Evolutionary conservation across 2,888 invertebrate genomes (phyloP).

Genomic region (Drosophila ezoana): DNA sequence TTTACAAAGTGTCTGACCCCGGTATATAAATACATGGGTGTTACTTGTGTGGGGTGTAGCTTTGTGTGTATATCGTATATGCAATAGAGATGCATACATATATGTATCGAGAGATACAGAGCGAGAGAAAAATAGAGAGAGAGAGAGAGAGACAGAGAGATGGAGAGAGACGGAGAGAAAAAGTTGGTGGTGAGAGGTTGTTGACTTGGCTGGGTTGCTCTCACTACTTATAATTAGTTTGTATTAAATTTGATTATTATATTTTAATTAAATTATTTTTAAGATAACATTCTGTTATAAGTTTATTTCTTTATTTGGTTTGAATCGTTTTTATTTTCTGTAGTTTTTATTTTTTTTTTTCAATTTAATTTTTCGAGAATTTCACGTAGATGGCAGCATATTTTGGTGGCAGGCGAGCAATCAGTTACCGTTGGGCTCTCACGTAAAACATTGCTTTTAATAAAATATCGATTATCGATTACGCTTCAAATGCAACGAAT

Average conservation of each 20-base stretch:
- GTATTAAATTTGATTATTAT: slow-evolving; percentile 72
- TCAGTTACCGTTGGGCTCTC: slow-evolving; percentile 45
- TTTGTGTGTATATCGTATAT: slow-evolving; percentile 26
- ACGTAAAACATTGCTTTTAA: slow-evolving; percentile 58
- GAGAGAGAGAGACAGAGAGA: slow-evolving; percentile 18
- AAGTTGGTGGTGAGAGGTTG: slow-evolving; percentile 21
- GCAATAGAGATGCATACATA: slow-evolving; percentile 27
- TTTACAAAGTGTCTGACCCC: slow-evolving; percentile 57
- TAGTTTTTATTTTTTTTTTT: slow-evolving; percentile 7
- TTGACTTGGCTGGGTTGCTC: slow-evolving; percentile 36
- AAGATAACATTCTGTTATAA: slow-evolving; percentile 6
- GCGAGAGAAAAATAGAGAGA: slow-evolving; percentile 23
- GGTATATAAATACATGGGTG: slow-evolving; percentile 15
- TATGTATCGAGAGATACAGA: slow-evolving; percentile 24
- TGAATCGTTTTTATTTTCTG: slow-evolving; percentile 4
- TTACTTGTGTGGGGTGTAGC: slow-evolving; percentile 27
- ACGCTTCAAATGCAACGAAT: slow-evolving; percentile 54
- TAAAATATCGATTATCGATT: slow-evolving; percentile 73
- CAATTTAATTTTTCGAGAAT: slow-evolving; percentile 12
- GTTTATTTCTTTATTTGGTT: slow-evolving; percentile 7
- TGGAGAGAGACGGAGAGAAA: slow-evolving; percentile 25
- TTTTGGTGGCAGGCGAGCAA: slow-evolving; percentile 70
- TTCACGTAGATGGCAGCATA: slow-evolving; percentile 67
- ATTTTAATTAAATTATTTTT: slow-evolving; percentile 1
- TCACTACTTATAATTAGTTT: slow-evolving; percentile 46